Percentiles rank a stretch among this genome's conserved stretches.
Evolutionary conservation across 2,888 invertebrate species (phyloP).

Genomic region (Branchinecta sandiegonensis): DNA sequence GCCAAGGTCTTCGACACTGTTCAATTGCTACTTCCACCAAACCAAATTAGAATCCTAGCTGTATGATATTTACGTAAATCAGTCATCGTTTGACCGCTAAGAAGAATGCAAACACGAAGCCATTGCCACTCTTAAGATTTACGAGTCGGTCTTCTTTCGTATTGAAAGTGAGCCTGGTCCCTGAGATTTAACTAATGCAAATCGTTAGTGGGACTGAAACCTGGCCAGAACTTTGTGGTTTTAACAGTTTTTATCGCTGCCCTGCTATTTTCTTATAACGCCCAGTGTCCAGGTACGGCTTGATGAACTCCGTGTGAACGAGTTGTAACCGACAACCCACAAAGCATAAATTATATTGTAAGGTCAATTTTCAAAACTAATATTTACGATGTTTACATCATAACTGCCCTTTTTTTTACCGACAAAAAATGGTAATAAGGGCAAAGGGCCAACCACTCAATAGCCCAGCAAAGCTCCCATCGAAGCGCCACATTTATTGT

Average conservation of each 20-base stretch:
- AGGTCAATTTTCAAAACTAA: too few relatives aligned
- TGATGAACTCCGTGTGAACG: constrained; percentile 15
- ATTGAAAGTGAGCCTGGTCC: background rate
- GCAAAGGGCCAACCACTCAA: too few relatives aligned
- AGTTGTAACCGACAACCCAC: background rate
- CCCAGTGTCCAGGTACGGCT: background rate
- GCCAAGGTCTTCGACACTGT: too few relatives aligned
- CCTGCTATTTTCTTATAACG: background rate
- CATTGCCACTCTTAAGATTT: constrained; percentile 2
- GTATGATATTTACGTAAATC: constrained; percentile 14
- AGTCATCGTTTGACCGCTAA: background rate
- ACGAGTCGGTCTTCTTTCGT: constrained; percentile 9
- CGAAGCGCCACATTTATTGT: too few relatives aligned
- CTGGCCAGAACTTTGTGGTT: background rate
- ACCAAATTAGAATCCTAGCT: background rate
- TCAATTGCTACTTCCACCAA: too few relatives aligned
- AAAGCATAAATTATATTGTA: too few relatives aligned
- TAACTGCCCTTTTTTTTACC: too few relatives aligned
- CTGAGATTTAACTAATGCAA: background rate
- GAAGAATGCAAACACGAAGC: constrained; percentile 9
- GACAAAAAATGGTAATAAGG: too few relatives aligned
- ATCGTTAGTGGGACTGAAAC: background rate
- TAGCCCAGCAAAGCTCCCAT: too few relatives aligned
- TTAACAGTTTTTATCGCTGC: constrained; percentile 11
- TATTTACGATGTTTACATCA: too few relatives aligned